Base-by-base conservation (phyloP, 2,888 invertebrate species). In the Pristionchus mayeri region DNA sequence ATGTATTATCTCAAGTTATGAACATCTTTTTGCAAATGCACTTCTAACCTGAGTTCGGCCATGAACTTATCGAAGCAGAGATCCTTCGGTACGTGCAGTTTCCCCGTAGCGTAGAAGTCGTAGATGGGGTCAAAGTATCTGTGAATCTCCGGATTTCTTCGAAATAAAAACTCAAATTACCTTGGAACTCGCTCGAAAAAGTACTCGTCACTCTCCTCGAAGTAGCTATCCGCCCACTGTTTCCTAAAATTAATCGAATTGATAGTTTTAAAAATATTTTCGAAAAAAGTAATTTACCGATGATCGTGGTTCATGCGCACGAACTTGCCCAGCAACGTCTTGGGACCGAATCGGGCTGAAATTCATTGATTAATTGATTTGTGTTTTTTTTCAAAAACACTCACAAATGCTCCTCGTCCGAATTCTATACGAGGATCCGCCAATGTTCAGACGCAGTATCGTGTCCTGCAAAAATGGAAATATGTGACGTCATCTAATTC, bases 71-170 rank as follows among this genome's bases (percentile, higher is more conserved):
- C 92, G 82, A 92, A 92, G 84, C 92, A 92, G 48, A 92, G 85
- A 86, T 92, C 91, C 86, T 92, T 92, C 16, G 91, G 91, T 16
- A 92, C 92, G 85, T 92, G 92, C 54, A 92, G 86, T 85, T 91
- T 91, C 34, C 92, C 92, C 48, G 91, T 90, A 13, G 91, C 91
- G 85, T 91, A 92, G 86, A 92, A 92, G 84, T 92, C 92, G 85
- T 92, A 92, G 80, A 92, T 91, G 24, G 92, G 91, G 81, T 92
- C 92, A 85, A 92, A 92, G 80, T 92, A 92, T 85, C 91, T 92
- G 86, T 60, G 89, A 3, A 24, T 21, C 40, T n/a, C 2, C 2
- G 40, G 4, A 44, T 44, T n/a, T n/a, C 44, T 44, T 16, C 13
- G 3, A 34, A 40, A 71, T n/a, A 2, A 40, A 44, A n/a, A n/a